A percentile compares a stretch with the other conserved stretches of the same genome.
phyloP scores from a whole-genome alignment of 92 coral and sea anemone species.

The Nematostella vectensis region DNA sequence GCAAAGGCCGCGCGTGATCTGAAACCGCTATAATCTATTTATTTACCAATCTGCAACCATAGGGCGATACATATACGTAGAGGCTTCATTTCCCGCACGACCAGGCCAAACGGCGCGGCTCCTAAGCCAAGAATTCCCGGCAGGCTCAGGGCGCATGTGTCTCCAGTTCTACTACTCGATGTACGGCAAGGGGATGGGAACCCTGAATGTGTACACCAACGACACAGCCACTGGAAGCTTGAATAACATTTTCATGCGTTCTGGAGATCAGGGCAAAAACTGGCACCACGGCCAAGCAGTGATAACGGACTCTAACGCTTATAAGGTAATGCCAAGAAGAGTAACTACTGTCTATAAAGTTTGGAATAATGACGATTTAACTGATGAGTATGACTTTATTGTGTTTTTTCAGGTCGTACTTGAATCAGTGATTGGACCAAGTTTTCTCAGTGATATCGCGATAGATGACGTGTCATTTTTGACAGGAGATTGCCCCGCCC shows the following conservation, averaged over 20 bases:
- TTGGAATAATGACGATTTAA: too few relatives aligned
- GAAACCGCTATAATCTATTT: too few relatives aligned
- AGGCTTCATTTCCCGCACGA: slow-evolving; percentile 31
- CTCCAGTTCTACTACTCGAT: slow-evolving; percentile 36
- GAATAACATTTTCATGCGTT: not conserved
- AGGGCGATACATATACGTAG: slow-evolving; percentile 36
- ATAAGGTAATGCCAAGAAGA: too few relatives aligned
- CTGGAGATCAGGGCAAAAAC: not conserved
- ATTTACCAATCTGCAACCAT: too few relatives aligned
- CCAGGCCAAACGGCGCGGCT: slow-evolving; percentile 34
- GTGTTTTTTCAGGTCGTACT: not conserved
- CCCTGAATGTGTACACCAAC: not conserved
- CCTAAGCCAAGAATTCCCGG: slow-evolving; percentile 32
- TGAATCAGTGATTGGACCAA: not conserved
- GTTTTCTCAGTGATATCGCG: not conserved
- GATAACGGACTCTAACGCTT: slow-evolving; percentile 5
- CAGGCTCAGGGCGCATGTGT: slow-evolving; percentile 28
- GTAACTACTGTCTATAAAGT: too few relatives aligned
- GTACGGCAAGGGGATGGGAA: slow-evolving; percentile 6
- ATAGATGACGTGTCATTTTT: not conserved
- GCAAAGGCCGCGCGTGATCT: too few relatives aligned
- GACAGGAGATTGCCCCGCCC: not conserved
- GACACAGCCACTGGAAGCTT: not conserved
- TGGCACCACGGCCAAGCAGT: not conserved
- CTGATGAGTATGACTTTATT: too few relatives aligned